Evolutionary conservation across 2,888 invertebrate species (phyloP).

Genomic region (Selenia dentaria): DNA sequence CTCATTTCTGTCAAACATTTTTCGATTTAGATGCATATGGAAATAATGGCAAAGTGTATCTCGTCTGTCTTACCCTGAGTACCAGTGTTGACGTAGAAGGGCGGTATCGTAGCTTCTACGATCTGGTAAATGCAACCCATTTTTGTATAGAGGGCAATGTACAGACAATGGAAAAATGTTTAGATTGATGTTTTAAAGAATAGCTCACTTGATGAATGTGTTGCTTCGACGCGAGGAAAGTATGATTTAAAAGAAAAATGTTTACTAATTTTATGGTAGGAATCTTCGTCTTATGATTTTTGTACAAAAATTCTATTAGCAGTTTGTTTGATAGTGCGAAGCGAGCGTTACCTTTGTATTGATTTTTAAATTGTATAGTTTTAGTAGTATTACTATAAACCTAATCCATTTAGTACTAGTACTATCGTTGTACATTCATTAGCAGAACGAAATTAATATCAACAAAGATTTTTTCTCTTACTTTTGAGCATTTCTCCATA

Average conservation of each 20-base stretch:
- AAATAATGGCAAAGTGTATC: conserved; percentile 10
- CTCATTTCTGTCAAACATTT: too few species aligned
- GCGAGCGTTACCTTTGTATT: too few species aligned
- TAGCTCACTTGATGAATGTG: conserved; percentile 33
- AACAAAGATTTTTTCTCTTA: too few species aligned
- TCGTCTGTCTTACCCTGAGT: conserved; percentile 5
- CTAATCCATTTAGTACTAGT: too few species aligned
- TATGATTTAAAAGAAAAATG: conserved; percentile 21
- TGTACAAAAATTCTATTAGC: neutral
- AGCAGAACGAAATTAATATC: too few species aligned
- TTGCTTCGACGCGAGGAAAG: conserved; percentile 24
- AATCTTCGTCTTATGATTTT: neutral
- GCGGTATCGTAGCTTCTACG: conserved; percentile 50
- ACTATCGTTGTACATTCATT: too few species aligned
- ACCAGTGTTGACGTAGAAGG: conserved; percentile 46
- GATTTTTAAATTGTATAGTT: too few species aligned
- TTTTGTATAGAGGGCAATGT: conserved; percentile 54
- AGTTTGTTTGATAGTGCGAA: neutral
- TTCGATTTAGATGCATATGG: too few species aligned
- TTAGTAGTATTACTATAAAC: too few species aligned
- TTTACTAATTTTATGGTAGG: conserved; percentile 15
- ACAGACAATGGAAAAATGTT: conserved; percentile 43
- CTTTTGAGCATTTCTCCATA: conserved; percentile 8
- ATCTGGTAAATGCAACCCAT: conserved; percentile 54
- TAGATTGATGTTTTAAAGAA: conserved; percentile 33